Conservation (phyloP, 1,140 invertebrate species). For the Calliopsis andreniformis region DNA sequence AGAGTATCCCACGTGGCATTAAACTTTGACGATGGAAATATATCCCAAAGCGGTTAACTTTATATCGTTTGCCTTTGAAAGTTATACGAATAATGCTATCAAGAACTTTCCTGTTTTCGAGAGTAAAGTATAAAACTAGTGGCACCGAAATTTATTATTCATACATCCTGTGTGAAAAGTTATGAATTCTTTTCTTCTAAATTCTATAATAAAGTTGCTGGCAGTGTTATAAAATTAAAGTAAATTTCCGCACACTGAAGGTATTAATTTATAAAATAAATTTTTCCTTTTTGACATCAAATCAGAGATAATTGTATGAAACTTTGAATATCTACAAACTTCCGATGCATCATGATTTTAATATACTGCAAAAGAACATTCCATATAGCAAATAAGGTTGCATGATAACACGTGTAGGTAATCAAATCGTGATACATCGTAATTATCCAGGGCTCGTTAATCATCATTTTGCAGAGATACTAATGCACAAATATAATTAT, state of each 20-base stretch:
- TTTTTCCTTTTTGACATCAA: too few species aligned
- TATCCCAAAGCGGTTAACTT: constrained; percentile 22
- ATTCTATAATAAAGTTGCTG: too few species aligned
- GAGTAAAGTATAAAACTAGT: neutral
- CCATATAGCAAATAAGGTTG: too few species aligned
- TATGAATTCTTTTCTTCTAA: too few species aligned
- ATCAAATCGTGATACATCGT: neutral
- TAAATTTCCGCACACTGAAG: too few species aligned
- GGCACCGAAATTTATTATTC: neutral
- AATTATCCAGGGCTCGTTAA: constrained; percentile 5
- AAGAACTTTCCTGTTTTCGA: neutral
- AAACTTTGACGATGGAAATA: constrained; percentile 16
- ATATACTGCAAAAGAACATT: too few species aligned
- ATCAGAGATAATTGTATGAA: too few species aligned
- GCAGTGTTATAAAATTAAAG: too few species aligned
- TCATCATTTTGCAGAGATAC: neutral
- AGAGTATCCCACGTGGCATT: constrained; percentile 1
- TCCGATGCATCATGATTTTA: too few species aligned
- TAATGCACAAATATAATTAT: constrained; percentile 12
- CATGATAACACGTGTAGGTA: too few species aligned
- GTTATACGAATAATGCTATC: neutral
- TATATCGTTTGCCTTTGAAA: constrained; percentile 2
- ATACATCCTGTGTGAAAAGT: neutral
- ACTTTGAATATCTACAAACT: too few species aligned
- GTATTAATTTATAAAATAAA: too few species aligned